Conservation (phyloP, 2,113 vertebrate genomes). For the Esox niger region DNA sequence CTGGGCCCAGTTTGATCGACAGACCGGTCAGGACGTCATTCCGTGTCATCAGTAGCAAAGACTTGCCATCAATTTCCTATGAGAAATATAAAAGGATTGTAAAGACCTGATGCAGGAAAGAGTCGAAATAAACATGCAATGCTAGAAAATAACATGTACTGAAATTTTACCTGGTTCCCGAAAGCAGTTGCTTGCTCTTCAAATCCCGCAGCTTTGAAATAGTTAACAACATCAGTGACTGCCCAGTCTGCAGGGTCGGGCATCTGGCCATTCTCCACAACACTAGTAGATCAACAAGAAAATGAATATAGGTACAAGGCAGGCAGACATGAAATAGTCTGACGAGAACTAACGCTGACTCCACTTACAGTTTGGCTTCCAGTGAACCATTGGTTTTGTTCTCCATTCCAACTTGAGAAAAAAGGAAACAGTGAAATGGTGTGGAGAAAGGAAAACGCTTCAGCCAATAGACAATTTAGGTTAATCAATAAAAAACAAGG, state of each 20-base stretch:
- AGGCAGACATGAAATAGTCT: neutral
- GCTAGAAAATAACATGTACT: constrained; percentile 2
- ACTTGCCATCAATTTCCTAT: constrained; percentile 87
- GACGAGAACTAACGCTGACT: neutral
- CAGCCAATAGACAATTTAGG: no score
- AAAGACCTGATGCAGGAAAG: neutral
- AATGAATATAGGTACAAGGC: no score
- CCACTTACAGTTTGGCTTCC: constrained; percentile 80
- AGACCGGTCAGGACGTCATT: constrained; percentile 85
- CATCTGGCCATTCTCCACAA: constrained; percentile 76
- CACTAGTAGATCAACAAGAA: constrained; percentile 57
- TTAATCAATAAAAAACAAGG: neutral
- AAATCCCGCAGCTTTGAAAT: constrained; percentile 82
- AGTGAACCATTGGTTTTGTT: constrained; percentile 81
- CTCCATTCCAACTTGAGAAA: constrained; percentile 74
- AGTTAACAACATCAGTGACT: constrained; percentile 81
- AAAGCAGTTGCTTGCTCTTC: constrained; percentile 82
- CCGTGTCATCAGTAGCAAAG: constrained; percentile 84
- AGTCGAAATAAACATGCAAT: neutral
- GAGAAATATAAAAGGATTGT: constrained; percentile 31
- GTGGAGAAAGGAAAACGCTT: neutral
- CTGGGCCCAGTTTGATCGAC: constrained; percentile 84
- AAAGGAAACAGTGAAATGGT: constrained; percentile 40
- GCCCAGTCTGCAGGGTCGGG: constrained; percentile 81
- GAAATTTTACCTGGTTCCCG: constrained; percentile 78